Conservation (phyloP, 2,113 vertebrate genomes). For the Enhydra lutris region DNA sequence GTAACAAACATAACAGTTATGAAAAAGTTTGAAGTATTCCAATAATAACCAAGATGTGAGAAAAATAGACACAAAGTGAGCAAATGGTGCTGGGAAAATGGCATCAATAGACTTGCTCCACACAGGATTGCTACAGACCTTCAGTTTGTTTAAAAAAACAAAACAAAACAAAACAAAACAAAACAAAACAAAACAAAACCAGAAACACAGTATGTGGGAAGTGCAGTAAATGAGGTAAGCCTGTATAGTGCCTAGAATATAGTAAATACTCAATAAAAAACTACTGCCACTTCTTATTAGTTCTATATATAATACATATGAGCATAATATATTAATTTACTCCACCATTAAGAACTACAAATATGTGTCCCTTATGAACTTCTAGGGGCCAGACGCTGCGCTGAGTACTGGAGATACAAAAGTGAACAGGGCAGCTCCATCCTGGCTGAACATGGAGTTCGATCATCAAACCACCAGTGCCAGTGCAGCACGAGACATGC, state of each 20-base stretch:
- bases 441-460: not conserved
- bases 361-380: not conserved
- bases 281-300: not conserved
- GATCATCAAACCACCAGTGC: not conserved
- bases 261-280: slow-evolving; percentile 15
- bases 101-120: not conserved
- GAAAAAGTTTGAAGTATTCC: not conserved
- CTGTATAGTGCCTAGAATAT: not conserved
- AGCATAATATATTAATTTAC: not conserved
- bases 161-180: no score
- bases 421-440: not conserved
- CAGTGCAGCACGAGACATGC: not conserved
- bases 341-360: not conserved
- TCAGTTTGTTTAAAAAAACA: not conserved
- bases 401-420: not conserved
- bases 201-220: not conserved
- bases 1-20: not conserved
- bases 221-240: not conserved
- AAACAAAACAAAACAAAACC: fast-evolving
- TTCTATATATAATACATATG: not conserved
- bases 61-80: not conserved
- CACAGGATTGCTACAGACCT: not conserved
- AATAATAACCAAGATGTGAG: not conserved
- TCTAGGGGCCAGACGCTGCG: not conserved
- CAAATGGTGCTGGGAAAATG: not conserved